These are phyloP conservation scores for Apistogramma diplotaenia DNA, from an alignment of 2,113 vertebrate genomes.

Conservation along the genomic window DNA sequence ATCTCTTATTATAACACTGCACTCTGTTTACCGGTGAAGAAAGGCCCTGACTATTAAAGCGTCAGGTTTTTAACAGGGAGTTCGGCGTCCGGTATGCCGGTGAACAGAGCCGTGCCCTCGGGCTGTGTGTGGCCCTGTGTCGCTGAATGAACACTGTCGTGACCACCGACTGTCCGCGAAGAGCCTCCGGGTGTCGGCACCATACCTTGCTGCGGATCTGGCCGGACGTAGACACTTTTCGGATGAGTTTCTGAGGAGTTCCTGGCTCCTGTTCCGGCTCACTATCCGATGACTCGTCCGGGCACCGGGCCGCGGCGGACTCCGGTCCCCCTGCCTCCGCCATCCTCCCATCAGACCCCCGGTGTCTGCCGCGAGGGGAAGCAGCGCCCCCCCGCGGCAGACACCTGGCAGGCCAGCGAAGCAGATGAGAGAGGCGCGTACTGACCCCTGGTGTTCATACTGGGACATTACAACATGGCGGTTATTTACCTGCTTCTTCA, in stretches of 20 bases:
- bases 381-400: slow-evolving; percentile 39
- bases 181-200: no score
- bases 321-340: slow-evolving; percentile 77
- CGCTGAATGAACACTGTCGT: neutral
- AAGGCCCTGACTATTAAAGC: neutral
- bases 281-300: slow-evolving; percentile 92
- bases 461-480: neutral
- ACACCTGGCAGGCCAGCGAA: neutral
- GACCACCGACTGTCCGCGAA: neutral
- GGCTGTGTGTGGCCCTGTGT: slow-evolving; percentile 9
- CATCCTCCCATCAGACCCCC: slow-evolving; percentile 73
- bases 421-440: neutral
- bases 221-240: slow-evolving; percentile 94
- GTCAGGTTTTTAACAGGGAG: neutral
- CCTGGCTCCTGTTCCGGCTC: slow-evolving; percentile 92
- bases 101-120: neutral
- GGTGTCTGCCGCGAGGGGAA: neutral
- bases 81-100: neutral
- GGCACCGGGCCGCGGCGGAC: slow-evolving; percentile 72
- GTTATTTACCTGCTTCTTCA: no score
- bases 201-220: slow-evolving; percentile 95
- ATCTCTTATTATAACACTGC: fast-evolving
- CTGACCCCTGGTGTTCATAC: slow-evolving; percentile 23
- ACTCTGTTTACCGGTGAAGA: fast-evolving
- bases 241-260: slow-evolving; percentile 91